These are phyloP conservation scores for Xanthia togata DNA, from an alignment of 2,888 invertebrate species.

Conservation along the genomic window DNA sequence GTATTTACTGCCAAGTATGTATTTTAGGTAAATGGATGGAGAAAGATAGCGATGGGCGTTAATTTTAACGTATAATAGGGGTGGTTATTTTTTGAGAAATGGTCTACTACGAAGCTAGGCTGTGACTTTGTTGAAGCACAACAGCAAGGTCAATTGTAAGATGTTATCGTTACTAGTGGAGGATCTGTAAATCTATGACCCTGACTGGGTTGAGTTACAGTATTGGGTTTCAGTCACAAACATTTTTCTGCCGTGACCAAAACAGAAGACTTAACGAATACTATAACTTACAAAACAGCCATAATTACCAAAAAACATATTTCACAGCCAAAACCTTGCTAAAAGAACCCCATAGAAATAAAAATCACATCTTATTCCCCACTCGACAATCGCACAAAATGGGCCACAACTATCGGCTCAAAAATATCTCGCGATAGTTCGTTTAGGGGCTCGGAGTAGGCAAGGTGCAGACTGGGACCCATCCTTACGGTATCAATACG, in stretches of 20 bases:
- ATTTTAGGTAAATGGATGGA: conserved; percentile 41
- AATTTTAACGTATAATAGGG: background rate
- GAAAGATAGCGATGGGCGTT: conserved; percentile 18
- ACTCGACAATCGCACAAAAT: conserved; percentile 56
- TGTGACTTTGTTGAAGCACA: too few species aligned
- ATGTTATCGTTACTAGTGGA: too few species aligned
- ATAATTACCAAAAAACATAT: conserved; percentile 1
- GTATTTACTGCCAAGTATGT: conserved; percentile 41
- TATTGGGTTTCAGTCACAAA: background rate
- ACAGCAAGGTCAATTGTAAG: too few species aligned
- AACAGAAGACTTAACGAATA: background rate
- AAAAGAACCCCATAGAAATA: conserved; percentile 24
- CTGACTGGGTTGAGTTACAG: too few species aligned
- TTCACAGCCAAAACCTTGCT: conserved; percentile 26
- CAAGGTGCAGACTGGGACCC: conserved; percentile 59
- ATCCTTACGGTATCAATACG: conserved; percentile 62
- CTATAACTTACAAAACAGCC: too few species aligned
- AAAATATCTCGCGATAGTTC: conserved; percentile 61
- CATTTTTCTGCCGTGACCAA: background rate
- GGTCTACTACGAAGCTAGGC: too few species aligned
- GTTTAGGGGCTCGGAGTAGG: conserved; percentile 51
- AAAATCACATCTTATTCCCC: conserved; percentile 47
- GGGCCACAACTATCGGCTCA: conserved; percentile 58
- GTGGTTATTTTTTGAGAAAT: too few species aligned
- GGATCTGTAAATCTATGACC: background rate